phyloP scores from a whole-genome alignment of 2,113 vertebrate species.

The Garra rufa region DNA sequence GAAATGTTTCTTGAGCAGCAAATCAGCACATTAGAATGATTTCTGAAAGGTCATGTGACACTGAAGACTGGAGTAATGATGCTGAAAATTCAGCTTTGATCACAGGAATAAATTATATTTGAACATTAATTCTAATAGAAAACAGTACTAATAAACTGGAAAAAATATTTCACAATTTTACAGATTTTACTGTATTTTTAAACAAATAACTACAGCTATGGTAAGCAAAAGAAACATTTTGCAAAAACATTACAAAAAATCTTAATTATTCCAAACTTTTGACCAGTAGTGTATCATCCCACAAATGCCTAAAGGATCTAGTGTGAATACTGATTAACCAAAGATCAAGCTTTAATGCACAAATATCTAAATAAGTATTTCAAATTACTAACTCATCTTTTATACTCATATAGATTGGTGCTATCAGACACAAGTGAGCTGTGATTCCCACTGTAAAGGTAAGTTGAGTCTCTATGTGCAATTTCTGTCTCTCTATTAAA shows the following conservation, averaged over 20 bases:
- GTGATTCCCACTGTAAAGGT: constrained; percentile 71
- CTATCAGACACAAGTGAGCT: constrained; percentile 75
- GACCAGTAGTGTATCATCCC: background rate
- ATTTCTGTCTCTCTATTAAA: background rate
- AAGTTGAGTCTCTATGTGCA: constrained; percentile 34
- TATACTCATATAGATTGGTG: constrained; percentile 73
- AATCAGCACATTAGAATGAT: background rate
- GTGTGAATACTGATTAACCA: too few species aligned
- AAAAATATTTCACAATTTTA: background rate
- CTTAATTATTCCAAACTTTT: background rate
- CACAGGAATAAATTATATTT: too few species aligned
- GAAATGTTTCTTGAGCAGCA: background rate
- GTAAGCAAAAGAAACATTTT: background rate
- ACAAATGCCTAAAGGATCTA: background rate
- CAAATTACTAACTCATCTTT: background rate
- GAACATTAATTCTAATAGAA: too few species aligned
- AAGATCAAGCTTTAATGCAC: background rate
- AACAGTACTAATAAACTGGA: background rate
- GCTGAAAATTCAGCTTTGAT: background rate
- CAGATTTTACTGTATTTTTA: background rate
- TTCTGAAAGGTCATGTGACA: background rate
- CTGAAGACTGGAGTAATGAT: background rate
- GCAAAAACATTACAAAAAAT: too few species aligned
- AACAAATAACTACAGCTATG: background rate
- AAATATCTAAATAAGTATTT: background rate